These are phyloP conservation scores for Geococcyx californianus DNA, from an alignment of 2,113 vertebrate species.

Conservation along the genomic window DNA sequence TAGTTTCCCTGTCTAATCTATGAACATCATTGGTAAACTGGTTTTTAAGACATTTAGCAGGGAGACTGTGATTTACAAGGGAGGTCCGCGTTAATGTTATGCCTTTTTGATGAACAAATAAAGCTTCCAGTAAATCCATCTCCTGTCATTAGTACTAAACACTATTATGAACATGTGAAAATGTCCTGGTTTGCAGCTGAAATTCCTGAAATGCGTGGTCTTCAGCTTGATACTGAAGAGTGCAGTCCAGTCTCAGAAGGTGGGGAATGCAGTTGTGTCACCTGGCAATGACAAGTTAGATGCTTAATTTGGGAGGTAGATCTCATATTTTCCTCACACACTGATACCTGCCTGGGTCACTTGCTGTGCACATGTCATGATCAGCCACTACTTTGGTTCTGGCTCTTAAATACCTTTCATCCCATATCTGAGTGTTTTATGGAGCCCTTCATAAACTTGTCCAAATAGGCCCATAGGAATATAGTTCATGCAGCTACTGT, in stretches of 20 bases:
- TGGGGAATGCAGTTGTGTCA: not conserved
- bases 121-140: not conserved
- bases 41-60: not conserved
- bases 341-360: not conserved
- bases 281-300: not conserved
- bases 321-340: not conserved
- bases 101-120: not conserved
- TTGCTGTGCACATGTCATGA: not conserved
- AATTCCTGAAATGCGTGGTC: not conserved
- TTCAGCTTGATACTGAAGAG: not conserved
- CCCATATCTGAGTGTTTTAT: not conserved
- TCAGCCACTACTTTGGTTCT: fast-evolving
- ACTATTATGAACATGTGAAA: not conserved
- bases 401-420: not conserved
- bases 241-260: not conserved
- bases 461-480: not conserved
- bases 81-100: not conserved
- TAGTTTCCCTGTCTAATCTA: not conserved
- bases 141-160: not conserved
- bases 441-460: not conserved
- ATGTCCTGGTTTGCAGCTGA: not conserved
- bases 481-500: not conserved
- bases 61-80: not conserved
- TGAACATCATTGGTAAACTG: not conserved
- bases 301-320: not conserved